These are phyloP conservation scores for Matsumyia berberina DNA, from an alignment of 2,888 invertebrate species.

Conservation along the genomic window DNA sequence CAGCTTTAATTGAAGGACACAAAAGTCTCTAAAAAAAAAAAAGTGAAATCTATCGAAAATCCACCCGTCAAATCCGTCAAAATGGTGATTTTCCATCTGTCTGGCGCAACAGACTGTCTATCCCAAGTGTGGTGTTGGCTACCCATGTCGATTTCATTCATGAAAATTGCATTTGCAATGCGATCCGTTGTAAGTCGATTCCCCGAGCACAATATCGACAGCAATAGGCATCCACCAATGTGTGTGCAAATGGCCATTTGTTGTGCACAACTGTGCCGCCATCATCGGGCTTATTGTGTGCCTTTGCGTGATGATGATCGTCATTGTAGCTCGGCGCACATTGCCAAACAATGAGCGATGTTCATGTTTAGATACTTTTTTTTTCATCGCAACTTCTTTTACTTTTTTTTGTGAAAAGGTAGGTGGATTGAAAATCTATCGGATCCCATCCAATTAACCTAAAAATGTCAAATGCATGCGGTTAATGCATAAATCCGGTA, in stretches of 20 bases:
- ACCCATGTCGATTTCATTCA: slow-evolving; percentile 65
- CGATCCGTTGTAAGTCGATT: slow-evolving; percentile 38
- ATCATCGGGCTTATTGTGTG: slow-evolving; percentile 49
- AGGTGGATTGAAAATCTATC: slow-evolving; percentile 70
- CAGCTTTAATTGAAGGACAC: slow-evolving; percentile 41
- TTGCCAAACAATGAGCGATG: slow-evolving; percentile 72
- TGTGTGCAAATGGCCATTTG: slow-evolving; percentile 6
- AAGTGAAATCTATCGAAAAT: slow-evolving; percentile 40
- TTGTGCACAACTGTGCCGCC: neutral
- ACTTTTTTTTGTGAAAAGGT: slow-evolving; percentile 6
- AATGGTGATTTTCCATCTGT: slow-evolving; percentile 63
- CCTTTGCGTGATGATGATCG: slow-evolving; percentile 66
- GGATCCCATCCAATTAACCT: slow-evolving; percentile 76
- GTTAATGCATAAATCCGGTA: slow-evolving; percentile 72
- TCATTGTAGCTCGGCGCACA: slow-evolving; percentile 50
- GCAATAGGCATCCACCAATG: neutral
- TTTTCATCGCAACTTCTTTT: slow-evolving; percentile 20
- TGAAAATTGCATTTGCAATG: slow-evolving; percentile 65
- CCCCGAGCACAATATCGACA: slow-evolving; percentile 21
- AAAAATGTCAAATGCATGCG: slow-evolving; percentile 75
- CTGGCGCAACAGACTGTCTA: slow-evolving; percentile 53
- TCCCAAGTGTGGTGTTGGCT: slow-evolving; percentile 17
- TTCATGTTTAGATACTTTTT: slow-evolving; percentile 53
- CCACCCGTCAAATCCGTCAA: slow-evolving; percentile 62
- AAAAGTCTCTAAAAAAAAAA: slow-evolving; percentile 1